phyloP scores from a whole-genome alignment of 2,888 invertebrate genomes.

The Eupithecia centaureata region DNA sequence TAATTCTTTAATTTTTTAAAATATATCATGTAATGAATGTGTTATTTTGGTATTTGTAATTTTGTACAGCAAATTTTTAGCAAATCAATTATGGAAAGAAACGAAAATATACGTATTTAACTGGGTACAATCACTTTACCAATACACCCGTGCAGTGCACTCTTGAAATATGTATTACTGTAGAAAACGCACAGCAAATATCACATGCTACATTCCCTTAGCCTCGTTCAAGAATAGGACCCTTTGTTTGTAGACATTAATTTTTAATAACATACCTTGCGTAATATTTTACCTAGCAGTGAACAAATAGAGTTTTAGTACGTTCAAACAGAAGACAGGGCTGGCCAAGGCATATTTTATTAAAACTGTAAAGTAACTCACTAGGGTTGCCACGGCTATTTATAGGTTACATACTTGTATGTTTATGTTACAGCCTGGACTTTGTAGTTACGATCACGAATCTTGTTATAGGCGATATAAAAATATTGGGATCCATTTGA shows the following conservation, averaged over 20 bases:
- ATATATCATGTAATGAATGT: too few relatives aligned
- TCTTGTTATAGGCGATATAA: not conserved
- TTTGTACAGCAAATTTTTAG: too few relatives aligned
- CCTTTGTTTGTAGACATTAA: not conserved
- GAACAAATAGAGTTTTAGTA: not conserved
- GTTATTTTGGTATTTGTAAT: too few relatives aligned
- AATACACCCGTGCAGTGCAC: too few relatives aligned
- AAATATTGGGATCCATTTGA: not conserved
- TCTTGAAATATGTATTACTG: not conserved
- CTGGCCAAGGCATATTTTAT: not conserved
- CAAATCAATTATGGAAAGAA: not conserved
- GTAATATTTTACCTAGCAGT: not conserved
- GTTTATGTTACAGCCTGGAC: not conserved
- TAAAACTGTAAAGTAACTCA: not conserved
- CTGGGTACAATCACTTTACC: not conserved
- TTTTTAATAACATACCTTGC: not conserved
- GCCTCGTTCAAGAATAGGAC: not conserved
- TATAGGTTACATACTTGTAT: not conserved
- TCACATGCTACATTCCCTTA: not conserved
- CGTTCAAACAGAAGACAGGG: not conserved
- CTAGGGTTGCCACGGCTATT: not conserved
- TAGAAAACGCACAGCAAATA: not conserved
- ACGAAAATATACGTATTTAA: not conserved
- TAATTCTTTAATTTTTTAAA: too few relatives aligned
- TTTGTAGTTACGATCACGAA: not conserved